Evolutionary conservation across 2,888 invertebrate genomes (phyloP).

Genomic region (Pollenia amentaria): DNA sequence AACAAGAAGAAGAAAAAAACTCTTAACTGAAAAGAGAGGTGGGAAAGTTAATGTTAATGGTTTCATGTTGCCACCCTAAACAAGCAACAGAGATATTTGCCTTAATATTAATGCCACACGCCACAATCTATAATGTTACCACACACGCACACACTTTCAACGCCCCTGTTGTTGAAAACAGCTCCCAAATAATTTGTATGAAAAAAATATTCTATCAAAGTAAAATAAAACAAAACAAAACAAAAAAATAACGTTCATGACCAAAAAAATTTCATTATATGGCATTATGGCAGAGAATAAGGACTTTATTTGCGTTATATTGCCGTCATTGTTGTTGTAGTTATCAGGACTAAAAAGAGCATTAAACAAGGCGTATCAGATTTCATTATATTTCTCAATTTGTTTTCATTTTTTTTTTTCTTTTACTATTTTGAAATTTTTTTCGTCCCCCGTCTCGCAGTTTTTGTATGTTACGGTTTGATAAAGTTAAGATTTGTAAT

Average conservation of each 20-base stretch:
- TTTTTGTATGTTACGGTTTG: constrained; percentile 48
- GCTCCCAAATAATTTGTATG: constrained; percentile 49
- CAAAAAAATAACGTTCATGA: constrained; percentile 44
- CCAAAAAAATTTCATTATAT: constrained; percentile 46
- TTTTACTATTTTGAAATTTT: constrained; percentile 6
- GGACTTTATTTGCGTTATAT: constrained; percentile 64
- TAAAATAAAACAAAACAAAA: constrained; percentile 48
- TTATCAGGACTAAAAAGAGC: constrained; percentile 80
- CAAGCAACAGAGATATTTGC: constrained; percentile 48
- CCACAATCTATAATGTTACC: constrained; percentile 69
- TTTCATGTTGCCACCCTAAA: constrained; percentile 66
- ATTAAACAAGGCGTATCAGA: constrained; percentile 85
- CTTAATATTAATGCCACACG: constrained; percentile 70
- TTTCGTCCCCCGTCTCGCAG: background rate
- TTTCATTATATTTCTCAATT: constrained; percentile 82
- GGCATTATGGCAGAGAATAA: constrained; percentile 40
- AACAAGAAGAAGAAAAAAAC: constrained; percentile 1
- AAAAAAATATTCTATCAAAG: constrained; percentile 60
- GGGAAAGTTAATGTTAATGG: constrained; percentile 66
- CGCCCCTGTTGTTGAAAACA: constrained; percentile 68
- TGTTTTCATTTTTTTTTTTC: constrained; percentile 53
- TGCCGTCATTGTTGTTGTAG: constrained; percentile 40
- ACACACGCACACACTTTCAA: constrained; percentile 54
- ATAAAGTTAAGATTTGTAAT: constrained; percentile 60
- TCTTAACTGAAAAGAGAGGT: constrained; percentile 43